Evolutionary conservation across 2,888 invertebrate genomes (phyloP).

Genomic region (Zygogramma bicolorata): DNA sequence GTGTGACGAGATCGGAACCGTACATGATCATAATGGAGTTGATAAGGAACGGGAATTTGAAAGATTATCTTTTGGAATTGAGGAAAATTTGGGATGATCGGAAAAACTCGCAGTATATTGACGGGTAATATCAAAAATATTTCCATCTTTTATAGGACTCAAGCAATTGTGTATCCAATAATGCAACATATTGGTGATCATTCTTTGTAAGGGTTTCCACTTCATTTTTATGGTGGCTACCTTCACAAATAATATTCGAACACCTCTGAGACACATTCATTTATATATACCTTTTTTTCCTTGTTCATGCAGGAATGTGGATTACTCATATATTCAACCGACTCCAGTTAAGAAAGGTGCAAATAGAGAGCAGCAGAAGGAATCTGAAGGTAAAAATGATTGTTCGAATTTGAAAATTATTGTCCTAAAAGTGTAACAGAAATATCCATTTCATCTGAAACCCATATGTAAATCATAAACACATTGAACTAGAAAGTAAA

Average conservation of each 20-base stretch:
- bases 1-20: slow-evolving; percentile 78
- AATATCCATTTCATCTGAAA: too few species aligned
- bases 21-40: slow-evolving; percentile 83
- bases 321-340: background rate
- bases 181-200: too few species aligned
- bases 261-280: too few species aligned
- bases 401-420: too few species aligned
- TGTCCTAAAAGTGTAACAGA: too few species aligned
- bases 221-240: too few species aligned
- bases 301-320: background rate
- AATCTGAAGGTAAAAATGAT: background rate
- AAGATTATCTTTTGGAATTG: slow-evolving; percentile 72
- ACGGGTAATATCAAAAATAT: slow-evolving; percentile 37
- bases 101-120: slow-evolving; percentile 28
- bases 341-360: background rate
- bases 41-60: slow-evolving; percentile 82
- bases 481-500: too few species aligned
- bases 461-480: too few species aligned
- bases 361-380: background rate
- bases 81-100: slow-evolving; percentile 56
- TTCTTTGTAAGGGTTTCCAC: too few species aligned
- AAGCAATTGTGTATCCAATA: too few species aligned
- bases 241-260: too few species aligned
- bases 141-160: background rate
- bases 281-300: background rate